Evolutionary conservation across 2,797 vertebrate species (phyloP).

Genomic region (Sebastes nivosus): DNA sequence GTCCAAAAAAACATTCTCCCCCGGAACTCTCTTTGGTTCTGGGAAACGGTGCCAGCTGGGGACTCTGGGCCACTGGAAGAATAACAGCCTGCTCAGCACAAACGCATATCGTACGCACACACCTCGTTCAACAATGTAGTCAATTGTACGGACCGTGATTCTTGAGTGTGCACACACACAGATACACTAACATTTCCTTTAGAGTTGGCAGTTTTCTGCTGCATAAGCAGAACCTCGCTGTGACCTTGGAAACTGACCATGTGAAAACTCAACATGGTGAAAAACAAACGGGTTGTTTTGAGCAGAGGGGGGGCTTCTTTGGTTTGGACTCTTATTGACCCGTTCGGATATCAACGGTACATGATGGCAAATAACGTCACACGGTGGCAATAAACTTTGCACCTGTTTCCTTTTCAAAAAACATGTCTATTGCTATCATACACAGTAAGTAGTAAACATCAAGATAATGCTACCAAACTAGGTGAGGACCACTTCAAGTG

Average conservation of each 20-base stretch:
- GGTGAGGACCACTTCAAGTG: background rate
- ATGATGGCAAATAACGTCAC: background rate
- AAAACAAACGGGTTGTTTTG: background rate
- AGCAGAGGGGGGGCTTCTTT: background rate
- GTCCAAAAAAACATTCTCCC: conserved; percentile 15
- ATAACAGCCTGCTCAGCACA: conserved; percentile 38
- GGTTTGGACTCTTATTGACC: background rate
- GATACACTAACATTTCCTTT: conserved; percentile 51
- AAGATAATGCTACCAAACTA: background rate
- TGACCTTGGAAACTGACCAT: conserved; percentile 44
- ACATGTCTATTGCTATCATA: background rate
- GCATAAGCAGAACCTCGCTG: conserved; percentile 57
- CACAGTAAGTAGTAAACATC: background rate
- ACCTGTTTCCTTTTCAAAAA: background rate
- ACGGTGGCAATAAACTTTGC: background rate
- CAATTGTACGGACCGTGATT: background rate
- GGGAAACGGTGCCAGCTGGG: conserved; percentile 33
- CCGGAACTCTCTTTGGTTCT: conserved; percentile 13
- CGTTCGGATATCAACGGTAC: background rate
- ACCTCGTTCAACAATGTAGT: conserved; percentile 38
- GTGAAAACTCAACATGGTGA: background rate
- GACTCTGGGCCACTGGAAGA: conserved; percentile 34
- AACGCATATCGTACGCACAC: conserved; percentile 2
- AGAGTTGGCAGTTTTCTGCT: conserved; percentile 48
- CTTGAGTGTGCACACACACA: conserved; percentile 6